Evolutionary conservation across 2,113 vertebrate genomes (phyloP).

Genomic region (Chaetodon trifascialis): DNA sequence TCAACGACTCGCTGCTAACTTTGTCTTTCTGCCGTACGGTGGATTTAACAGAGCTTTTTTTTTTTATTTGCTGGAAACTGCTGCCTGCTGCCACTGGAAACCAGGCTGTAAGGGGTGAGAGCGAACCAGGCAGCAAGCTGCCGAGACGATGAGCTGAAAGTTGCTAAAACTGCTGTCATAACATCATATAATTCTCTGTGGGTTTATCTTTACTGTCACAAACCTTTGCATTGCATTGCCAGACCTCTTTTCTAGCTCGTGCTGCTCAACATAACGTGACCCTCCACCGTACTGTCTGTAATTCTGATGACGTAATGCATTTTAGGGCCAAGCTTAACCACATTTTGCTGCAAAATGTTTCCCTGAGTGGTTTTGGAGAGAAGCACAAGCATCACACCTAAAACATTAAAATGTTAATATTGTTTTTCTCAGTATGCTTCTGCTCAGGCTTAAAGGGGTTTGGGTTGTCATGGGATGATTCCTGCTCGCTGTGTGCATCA

Average conservation of each 20-base stretch:
- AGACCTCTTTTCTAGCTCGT: background rate
- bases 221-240: background rate
- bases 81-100: background rate
- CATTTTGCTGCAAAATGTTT: slow-evolving; percentile 6
- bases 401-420: slow-evolving; percentile 16
- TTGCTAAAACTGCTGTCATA: background rate
- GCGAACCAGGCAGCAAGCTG: background rate
- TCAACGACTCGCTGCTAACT: too few relatives aligned
- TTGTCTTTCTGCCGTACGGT: too few relatives aligned
- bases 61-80: too few relatives aligned
- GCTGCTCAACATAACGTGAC: background rate
- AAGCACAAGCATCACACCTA: background rate
- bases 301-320: background rate
- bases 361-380: background rate
- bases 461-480: slow-evolving; percentile 7
- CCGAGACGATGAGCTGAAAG: background rate
- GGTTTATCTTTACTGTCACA: background rate
- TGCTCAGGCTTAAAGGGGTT: slow-evolving; percentile 15
- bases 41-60: too few relatives aligned
- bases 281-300: background rate
- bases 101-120: background rate
- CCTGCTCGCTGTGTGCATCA: slow-evolving; percentile 29
- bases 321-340: background rate
- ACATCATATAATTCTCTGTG: background rate
- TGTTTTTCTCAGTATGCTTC: background rate